Conservation (phyloP, 2,797 vertebrate species). For the Parauchenoglanis punctatus region DNA sequence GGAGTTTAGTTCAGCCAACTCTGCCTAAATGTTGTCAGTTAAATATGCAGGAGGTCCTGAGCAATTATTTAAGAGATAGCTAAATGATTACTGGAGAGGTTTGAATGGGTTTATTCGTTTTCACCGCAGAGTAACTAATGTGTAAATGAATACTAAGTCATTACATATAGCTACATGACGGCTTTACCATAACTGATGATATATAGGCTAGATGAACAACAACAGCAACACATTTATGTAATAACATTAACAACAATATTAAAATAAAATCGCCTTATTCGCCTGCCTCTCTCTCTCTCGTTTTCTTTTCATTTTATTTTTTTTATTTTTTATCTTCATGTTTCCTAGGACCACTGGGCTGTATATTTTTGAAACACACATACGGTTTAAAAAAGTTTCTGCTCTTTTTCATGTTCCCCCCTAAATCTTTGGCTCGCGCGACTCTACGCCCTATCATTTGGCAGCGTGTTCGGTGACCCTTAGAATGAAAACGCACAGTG, state of each 20-base stretch:
- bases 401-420: conserved; percentile 25
- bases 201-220: neutral
- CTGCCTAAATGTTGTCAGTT: neutral
- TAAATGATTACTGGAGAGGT: neutral
- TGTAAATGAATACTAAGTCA: neutral
- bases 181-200: neutral
- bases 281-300: neutral
- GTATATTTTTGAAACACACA: conserved; percentile 52
- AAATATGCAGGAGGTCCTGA: neutral
- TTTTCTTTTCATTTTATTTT: neutral
- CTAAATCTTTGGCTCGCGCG: conserved; percentile 22
- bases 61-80: neutral
- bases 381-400: conserved; percentile 24
- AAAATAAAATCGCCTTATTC: neutral
- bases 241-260: neutral
- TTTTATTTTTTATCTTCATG: neutral
- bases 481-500: conserved; percentile 32
- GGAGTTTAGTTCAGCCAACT: conserved; percentile 25
- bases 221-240: neutral
- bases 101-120: neutral
- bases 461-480: neutral
- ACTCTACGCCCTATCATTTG: conserved; percentile 46
- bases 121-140: neutral
- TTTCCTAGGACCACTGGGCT: conserved; percentile 10
- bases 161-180: neutral